Conservation (phyloP, 2,113 vertebrate genomes). For the Aleadryas rufinucha region DNA sequence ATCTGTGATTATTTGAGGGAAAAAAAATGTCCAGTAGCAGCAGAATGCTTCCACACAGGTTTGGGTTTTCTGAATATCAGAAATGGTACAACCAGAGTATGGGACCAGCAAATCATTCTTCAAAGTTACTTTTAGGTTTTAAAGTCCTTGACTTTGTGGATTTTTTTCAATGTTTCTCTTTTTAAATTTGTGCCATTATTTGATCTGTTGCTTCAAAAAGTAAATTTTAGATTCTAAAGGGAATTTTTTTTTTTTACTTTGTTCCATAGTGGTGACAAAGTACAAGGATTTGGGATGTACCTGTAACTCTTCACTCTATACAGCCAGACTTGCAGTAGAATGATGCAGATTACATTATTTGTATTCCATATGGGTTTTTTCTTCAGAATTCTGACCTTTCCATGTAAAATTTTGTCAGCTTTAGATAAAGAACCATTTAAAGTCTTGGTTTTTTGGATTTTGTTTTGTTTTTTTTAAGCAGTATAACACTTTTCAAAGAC, state of each 20-base stretch:
- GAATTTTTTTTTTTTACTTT: not conserved
- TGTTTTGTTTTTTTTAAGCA: not conserved
- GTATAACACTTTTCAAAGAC: not conserved
- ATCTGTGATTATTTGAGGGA: not conserved
- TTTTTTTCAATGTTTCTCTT: not conserved
- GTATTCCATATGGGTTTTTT: not conserved
- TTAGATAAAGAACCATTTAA: not conserved
- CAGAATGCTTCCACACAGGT: not conserved
- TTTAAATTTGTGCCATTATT: not conserved
- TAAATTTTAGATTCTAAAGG: not conserved
- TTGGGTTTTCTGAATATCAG: not conserved
- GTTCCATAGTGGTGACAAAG: not conserved
- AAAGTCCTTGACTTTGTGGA: not conserved
- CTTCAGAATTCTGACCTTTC: not conserved
- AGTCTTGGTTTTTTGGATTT: fast-evolving
- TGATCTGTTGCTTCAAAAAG: not conserved
- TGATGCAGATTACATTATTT: not conserved
- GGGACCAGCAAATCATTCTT: not conserved
- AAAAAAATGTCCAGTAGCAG: not conserved
- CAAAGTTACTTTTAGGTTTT: not conserved
- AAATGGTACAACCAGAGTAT: fast-evolving
- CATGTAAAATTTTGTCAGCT: not conserved
- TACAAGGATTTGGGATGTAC: not conserved
- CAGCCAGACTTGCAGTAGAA: not conserved
- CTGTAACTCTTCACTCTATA: not conserved